A percentile compares a stretch with the other conserved stretches of the same genome.
Evolutionary conservation across 2,113 vertebrate genomes (phyloP).

Genomic region (Crotophaga sulcirostris): DNA sequence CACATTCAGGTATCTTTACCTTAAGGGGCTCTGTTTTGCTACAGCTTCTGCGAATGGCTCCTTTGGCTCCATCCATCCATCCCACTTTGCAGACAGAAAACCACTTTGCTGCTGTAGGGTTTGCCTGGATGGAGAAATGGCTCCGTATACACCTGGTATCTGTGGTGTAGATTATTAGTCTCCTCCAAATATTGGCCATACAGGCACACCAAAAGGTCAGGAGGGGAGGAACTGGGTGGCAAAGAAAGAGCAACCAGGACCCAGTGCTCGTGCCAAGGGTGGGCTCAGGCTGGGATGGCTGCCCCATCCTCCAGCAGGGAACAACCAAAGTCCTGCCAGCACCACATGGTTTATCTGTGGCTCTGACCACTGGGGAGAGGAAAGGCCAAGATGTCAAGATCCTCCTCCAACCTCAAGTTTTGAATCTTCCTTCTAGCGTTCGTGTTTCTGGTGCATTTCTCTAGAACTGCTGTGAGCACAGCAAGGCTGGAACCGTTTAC

Average conservation of each 20-base stretch:
- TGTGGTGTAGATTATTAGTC: neutral
- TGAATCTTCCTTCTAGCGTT: neutral
- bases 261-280: neutral
- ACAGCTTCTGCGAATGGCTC: neutral
- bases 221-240: neutral
- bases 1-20: accelerated
- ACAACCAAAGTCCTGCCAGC: neutral
- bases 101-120: neutral
- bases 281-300: neutral
- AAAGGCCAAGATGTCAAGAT: neutral
- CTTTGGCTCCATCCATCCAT: neutral
- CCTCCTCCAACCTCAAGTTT: neutral
- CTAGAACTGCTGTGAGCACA: neutral
- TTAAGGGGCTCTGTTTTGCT: neutral
- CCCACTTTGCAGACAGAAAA: neutral
- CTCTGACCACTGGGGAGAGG: neutral
- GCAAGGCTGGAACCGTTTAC: neutral
- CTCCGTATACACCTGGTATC: neutral
- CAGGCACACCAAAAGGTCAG: neutral
- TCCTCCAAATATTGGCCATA: neutral
- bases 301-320: neutral
- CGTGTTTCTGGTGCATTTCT: neutral
- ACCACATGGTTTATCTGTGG: neutral
- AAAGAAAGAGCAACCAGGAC: neutral
- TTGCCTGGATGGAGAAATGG: neutral